Evolutionary conservation across 2,113 vertebrate species (phyloP).

Genomic region (Abramis brama): DNA sequence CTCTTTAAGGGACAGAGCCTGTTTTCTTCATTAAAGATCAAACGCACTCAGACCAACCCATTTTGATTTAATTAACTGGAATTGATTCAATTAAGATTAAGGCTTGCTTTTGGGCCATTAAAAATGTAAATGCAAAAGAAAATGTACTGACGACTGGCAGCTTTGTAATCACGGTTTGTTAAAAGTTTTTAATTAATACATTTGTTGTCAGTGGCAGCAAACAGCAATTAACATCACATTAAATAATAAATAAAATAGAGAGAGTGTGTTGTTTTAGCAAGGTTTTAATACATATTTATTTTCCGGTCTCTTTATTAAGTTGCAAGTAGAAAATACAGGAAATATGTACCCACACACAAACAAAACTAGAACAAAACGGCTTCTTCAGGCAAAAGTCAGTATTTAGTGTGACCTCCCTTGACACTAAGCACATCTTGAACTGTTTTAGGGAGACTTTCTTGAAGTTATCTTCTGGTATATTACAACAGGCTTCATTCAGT

Average conservation of each 20-base stretch:
- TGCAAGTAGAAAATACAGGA: no score
- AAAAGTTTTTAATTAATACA: background rate
- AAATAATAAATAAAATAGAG: background rate
- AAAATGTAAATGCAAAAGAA: slow-evolving; percentile 13
- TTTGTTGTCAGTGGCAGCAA: slow-evolving; percentile 4
- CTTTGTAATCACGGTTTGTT: slow-evolving; percentile 20
- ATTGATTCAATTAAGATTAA: slow-evolving; percentile 35
- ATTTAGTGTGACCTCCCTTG: no score
- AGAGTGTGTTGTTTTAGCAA: no score
- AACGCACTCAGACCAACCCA: background rate
- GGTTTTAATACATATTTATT: no score
- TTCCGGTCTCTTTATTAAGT: no score
- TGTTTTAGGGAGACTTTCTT: no score
- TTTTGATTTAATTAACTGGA: slow-evolving; percentile 39
- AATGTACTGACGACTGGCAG: background rate
- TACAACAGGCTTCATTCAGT: no score
- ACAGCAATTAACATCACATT: background rate
- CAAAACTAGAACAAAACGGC: no score
- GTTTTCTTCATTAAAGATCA: slow-evolving; percentile 22
- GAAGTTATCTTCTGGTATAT: no score
- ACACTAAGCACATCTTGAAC: no score
- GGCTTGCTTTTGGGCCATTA: slow-evolving; percentile 6
- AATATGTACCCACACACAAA: no score
- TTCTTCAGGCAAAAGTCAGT: no score
- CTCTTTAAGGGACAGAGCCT: background rate